A percentile compares a stretch with the other conserved stretches of the same genome.
Conservation (phyloP, 2,888 invertebrate species). For the Microctonus hyperodae region DNA sequence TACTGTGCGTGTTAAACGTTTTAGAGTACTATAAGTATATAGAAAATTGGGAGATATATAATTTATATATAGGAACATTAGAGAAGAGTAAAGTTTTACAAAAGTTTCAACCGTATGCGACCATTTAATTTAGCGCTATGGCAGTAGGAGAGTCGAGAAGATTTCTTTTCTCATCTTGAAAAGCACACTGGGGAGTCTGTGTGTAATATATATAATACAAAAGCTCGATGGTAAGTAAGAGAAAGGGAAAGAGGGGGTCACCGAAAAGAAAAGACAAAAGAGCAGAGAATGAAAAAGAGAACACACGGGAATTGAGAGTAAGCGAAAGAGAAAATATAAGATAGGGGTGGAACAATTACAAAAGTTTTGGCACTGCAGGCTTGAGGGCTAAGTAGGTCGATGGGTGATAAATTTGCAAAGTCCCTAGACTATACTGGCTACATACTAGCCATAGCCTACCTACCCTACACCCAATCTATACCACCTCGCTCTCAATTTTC, state of each 20-base stretch:
- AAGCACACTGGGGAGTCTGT: constrained; percentile 14
- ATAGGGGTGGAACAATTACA: constrained; percentile 51
- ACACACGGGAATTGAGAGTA: neutral
- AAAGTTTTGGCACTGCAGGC: constrained; percentile 44
- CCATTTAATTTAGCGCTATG: constrained; percentile 16
- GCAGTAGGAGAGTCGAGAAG: constrained; percentile 1
- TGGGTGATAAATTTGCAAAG: constrained; percentile 52
- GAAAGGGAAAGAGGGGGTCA: neutral
- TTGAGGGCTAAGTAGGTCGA: constrained; percentile 51
- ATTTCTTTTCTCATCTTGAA: constrained; percentile 25
- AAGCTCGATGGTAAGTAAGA: constrained; percentile 27
- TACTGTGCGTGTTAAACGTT: neutral
- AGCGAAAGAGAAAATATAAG: neutral
- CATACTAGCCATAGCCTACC: neutral
- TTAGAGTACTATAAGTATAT: neutral
- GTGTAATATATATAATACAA: neutral
- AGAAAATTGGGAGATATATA: neutral
- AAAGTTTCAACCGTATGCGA: constrained; percentile 18
- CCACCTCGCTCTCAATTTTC: constrained; percentile 13
- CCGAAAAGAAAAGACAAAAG: constrained; percentile 25
- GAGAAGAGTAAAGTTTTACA: neutral
- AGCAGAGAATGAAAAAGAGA: constrained; percentile 18
- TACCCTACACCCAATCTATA: neutral
- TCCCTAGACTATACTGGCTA: constrained; percentile 26
- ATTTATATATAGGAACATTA: neutral